Evolutionary conservation across 2,888 invertebrate species (phyloP).

Genomic region (Hydriomena furcata): DNA sequence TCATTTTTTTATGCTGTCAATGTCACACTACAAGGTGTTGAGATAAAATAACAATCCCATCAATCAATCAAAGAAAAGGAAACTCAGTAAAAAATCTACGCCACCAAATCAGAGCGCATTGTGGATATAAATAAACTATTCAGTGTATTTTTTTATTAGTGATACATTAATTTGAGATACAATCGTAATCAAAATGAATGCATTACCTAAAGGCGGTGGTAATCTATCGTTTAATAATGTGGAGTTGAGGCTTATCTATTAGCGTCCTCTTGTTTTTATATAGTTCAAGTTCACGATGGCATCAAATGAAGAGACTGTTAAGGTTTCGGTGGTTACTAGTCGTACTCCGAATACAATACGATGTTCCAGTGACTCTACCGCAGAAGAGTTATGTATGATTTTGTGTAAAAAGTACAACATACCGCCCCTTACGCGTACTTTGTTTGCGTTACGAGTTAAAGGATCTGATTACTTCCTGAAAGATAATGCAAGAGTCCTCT

Average conservation of each 20-base stretch:
- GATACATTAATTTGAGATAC: constrained; percentile 16
- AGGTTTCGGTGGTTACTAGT: constrained; percentile 72
- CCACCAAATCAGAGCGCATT: constrained; percentile 22
- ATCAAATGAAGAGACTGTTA: constrained; percentile 68
- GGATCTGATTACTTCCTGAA: constrained; percentile 87
- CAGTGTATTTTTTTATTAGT: constrained; percentile 23
- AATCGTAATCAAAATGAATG: constrained; percentile 37
- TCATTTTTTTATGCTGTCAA: no score
- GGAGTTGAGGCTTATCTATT: constrained; percentile 51
- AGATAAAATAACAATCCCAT: no score
- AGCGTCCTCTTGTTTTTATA: constrained; percentile 68
- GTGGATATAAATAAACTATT: constrained; percentile 42
- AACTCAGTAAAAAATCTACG: constrained; percentile 33
- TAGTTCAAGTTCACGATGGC: constrained; percentile 72
- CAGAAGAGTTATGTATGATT: constrained; percentile 88
- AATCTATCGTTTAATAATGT: constrained; percentile 47
- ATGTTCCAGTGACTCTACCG: constrained; percentile 72
- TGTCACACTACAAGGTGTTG: no score
- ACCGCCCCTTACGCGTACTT: constrained; percentile 88
- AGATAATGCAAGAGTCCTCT: constrained; percentile 79
- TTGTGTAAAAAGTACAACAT: constrained; percentile 89
- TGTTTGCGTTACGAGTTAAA: constrained; percentile 89
- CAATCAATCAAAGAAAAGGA: not conserved
- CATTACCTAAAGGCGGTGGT: constrained; percentile 28
- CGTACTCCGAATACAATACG: constrained; percentile 66